Base-by-base conservation (phyloP, 2,888 invertebrate genomes). In the Tolmerus cingulatus region DNA sequence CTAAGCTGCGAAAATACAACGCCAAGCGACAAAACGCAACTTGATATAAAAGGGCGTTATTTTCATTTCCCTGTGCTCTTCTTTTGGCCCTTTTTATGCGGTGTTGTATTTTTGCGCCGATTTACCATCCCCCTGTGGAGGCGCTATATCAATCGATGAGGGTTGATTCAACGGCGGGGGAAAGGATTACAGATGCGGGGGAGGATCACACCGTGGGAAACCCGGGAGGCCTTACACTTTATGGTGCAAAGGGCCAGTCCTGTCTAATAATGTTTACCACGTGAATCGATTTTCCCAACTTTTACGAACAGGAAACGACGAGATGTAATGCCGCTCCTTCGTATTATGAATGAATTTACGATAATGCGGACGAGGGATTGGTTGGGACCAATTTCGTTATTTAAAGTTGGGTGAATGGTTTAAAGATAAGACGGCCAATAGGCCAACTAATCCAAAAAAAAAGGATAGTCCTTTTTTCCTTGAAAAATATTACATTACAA, bases 131-230 rank as follows among this genome's bases (percentile, higher is more conserved):
- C 27, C 9, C 12, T 27, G 23, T 23, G 76, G 43, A 37, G 19
- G n/a, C 23, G n/a, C 23, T 9, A n/a, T 77, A 77, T 77, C 77
- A 78, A 78, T 78, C 78, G 78, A 78, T 78, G 19, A 23, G 23
- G 43, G 78, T 43, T 40, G n/a, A 40, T 40, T 12, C 43, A 23
- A 19, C 1, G 19, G 78, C 40, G 12, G 19, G 23, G 43, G 78
- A 78, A 78, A 78, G 78, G 43, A 46, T 78, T 78, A 43, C 23
- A 12, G 66, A 9, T 1, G 8, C 66, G 66, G 66, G 23, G 27
- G 12, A 2, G 23, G 66, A 27, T 9, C 27, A 12, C 3, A 66
- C 27, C 66, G 66, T 66, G 66, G 23, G 66, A 66, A 66, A 66
- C 27, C 66, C 55, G 12, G 7, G 66, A 14, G 66, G 66, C 66